phyloP scores from a whole-genome alignment of 2,888 invertebrate species.

The Cryptocheilus praepositus region DNA sequence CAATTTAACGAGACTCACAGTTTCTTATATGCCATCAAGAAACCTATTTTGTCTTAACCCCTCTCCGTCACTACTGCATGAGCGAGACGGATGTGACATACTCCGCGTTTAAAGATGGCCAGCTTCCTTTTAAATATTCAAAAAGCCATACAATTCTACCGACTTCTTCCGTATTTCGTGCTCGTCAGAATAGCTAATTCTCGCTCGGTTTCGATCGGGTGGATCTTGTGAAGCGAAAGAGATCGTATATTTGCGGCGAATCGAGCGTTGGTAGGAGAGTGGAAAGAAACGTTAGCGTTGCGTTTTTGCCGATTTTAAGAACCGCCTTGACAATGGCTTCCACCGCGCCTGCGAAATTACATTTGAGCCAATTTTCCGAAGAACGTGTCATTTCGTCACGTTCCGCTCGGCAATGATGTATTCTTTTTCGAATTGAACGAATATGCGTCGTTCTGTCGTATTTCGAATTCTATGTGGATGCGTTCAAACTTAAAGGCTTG shows the following conservation, averaged over 20 bases:
- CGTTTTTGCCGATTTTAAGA: conserved; percentile 10
- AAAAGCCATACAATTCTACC: conserved; percentile 21
- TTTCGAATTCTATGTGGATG: too few relatives aligned
- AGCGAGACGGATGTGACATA: conserved; percentile 71
- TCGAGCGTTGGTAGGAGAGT: not conserved
- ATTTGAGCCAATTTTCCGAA: conserved; percentile 24
- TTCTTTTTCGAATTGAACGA: too few relatives aligned
- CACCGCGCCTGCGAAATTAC: conserved; percentile 35
- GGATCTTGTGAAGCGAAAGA: too few relatives aligned
- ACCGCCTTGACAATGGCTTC: conserved; percentile 17
- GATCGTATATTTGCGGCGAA: too few relatives aligned
- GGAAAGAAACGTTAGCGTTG: not conserved
- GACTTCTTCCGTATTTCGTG: not conserved
- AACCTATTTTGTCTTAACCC: conserved; percentile 72
- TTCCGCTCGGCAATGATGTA: too few relatives aligned
- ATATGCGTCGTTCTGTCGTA: too few relatives aligned
- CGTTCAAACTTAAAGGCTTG: too few relatives aligned
- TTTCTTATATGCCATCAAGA: conserved; percentile 69
- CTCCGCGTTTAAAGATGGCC: conserved; percentile 68
- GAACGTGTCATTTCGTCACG: not conserved
- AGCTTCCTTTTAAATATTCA: conserved; percentile 59
- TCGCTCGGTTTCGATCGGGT: too few relatives aligned
- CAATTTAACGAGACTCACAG: conserved; percentile 62
- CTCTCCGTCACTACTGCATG: conserved; percentile 62
- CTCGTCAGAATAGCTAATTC: too few relatives aligned